These are phyloP conservation scores for Campoplex nolae DNA, from an alignment of 2,888 invertebrate species.

Conservation along the genomic window DNA sequence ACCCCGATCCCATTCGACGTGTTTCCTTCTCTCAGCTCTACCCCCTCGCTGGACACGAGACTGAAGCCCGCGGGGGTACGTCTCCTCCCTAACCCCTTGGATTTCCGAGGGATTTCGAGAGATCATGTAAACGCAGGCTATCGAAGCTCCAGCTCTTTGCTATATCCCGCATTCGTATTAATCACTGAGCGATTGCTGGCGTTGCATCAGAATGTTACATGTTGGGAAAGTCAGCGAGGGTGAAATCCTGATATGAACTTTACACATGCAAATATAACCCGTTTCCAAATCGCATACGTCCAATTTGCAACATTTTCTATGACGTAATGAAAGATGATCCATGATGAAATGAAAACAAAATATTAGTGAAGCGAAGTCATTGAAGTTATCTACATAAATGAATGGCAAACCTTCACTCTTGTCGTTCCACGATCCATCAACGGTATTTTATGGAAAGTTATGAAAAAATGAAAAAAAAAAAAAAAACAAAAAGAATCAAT, in stretches of 20 bases:
- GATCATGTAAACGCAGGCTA: slow-evolving; percentile 66
- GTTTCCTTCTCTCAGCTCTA: slow-evolving; percentile 62
- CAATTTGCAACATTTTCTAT: not conserved
- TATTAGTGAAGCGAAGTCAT: not conserved
- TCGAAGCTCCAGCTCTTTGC: slow-evolving; percentile 43
- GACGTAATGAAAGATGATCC: not conserved
- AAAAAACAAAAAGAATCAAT: not conserved
- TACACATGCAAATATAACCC: slow-evolving; percentile 27
- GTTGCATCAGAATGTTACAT: slow-evolving; percentile 47
- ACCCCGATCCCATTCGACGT: slow-evolving; percentile 67
- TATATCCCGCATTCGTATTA: slow-evolving; percentile 62
- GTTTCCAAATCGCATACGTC: not conserved
- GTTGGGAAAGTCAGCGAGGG: slow-evolving; percentile 9
- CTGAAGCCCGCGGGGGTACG: slow-evolving; percentile 65
- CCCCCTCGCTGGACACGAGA: slow-evolving; percentile 65
- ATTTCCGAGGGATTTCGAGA: slow-evolving; percentile 75
- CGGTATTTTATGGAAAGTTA: not conserved
- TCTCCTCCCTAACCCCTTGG: slow-evolving; percentile 67
- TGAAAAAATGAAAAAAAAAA: not conserved
- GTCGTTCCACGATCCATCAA: slow-evolving; percentile 6
- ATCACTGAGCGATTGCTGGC: slow-evolving; percentile 59
- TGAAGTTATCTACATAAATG: not conserved
- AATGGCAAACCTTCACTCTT: not conserved
- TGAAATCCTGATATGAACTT: slow-evolving; percentile 49
- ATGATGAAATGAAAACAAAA: not conserved